phyloP scores from a whole-genome alignment of 2,888 invertebrate species.

The Ophonus ardosiacus region DNA sequence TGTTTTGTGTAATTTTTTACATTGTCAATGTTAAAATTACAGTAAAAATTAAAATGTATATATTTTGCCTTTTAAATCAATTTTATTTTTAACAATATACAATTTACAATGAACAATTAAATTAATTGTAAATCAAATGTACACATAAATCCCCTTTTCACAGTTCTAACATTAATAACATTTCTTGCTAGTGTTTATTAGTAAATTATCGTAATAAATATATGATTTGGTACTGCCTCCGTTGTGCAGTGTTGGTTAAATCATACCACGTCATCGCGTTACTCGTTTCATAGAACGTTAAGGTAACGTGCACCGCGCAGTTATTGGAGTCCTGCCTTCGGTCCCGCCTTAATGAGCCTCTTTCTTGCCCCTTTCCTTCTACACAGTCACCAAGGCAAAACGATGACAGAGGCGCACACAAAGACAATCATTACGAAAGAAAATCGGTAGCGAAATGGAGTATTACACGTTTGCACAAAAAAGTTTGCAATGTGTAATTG shows the following conservation, averaged over 20 bases:
- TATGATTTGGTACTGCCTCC: neutral
- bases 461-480: neutral
- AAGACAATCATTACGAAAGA: neutral
- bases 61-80: too few species aligned
- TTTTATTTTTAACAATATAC: too few species aligned
- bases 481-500: neutral
- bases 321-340: constrained; percentile 72
- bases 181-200: neutral
- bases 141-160: neutral
- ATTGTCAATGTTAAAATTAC: neutral
- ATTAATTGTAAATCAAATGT: neutral
- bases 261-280: constrained; percentile 23
- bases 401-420: neutral
- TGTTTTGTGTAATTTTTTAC: too few species aligned
- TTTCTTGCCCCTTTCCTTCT: constrained; percentile 70
- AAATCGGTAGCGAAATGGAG: too few species aligned
- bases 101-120: neutral
- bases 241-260: neutral
- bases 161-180: too few species aligned
- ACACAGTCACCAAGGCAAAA: constrained; percentile 27
- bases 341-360: constrained; percentile 73
- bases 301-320: constrained; percentile 69
- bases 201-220: neutral
- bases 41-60: neutral
- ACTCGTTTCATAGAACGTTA: constrained; percentile 29